Evolutionary conservation across 2,797 vertebrate species (phyloP), one percentile per base, ranked within the genome.

Genomic region (Acanthornis magna): DNA sequence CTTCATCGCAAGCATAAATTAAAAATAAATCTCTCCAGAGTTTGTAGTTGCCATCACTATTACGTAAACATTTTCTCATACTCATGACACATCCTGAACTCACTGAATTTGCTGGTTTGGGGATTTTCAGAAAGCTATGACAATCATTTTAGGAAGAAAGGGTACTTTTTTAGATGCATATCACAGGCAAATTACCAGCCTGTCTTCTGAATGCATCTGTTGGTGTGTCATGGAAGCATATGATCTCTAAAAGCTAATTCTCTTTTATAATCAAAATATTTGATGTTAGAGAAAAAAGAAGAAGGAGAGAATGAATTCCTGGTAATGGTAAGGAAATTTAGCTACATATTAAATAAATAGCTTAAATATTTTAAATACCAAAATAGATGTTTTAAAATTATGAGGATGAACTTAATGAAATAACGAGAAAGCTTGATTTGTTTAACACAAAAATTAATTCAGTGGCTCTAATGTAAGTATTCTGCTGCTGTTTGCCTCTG

Each of bases 141-240:
- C 17, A 66, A 71, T 66, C 0, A 57, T 29, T 75, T 77, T 48
- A 62, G 2, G 11, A 89, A 19, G 4, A 34, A 74, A 79, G 58
- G 7, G 4, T 45, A 26, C 3, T 16, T 61, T 89, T 90, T 81
- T 55, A 47, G 8, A 16, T 58, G 23, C 10, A 48, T n/a, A 65
- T 3, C 1, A 2, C 10, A 58, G 27, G 16, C 10, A 76, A 82
- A 80, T 53, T 45, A 51, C 17, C 8, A 68, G 2, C 7, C 20
- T 73, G 10, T 36, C 43, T 77, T 27, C 70, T 68, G 26, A 65
- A 53, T 0, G 0, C 0, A 4, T 5, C 4, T 5, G 0, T 23
- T 45, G 23, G 12, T 38, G 5, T 26, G 3, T 19, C 66, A 26
- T 76, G 26, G 18, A 67, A 81, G 2, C 8, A 13, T 19, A 66